phyloP scores from a whole-genome alignment of 2,888 invertebrate genomes.

The Melitaea athalia region DNA sequence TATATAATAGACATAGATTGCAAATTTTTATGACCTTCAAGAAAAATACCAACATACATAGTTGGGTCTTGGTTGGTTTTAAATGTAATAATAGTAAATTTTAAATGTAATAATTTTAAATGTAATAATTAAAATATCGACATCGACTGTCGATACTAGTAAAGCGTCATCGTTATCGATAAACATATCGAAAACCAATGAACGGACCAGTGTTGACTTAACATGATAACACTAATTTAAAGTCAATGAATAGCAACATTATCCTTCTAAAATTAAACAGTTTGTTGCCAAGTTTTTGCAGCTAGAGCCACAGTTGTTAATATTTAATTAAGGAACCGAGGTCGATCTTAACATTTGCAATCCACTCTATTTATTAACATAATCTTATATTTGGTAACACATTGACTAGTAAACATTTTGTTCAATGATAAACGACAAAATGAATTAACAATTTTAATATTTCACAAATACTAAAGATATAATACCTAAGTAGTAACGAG shows the following conservation, averaged over 20 bases:
- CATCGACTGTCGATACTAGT: too few relatives aligned
- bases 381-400: constrained; percentile 37
- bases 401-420: constrained; percentile 41
- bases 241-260: too few relatives aligned
- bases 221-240: too few relatives aligned
- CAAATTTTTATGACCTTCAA: not conserved
- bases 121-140: not conserved
- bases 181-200: not conserved
- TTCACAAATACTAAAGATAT: constrained; percentile 4
- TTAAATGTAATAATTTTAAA: too few relatives aligned
- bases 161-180: not conserved
- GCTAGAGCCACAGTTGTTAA: not conserved
- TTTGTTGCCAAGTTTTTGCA: not conserved
- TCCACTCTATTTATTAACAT: not conserved
- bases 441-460: not conserved
- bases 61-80: too few relatives aligned
- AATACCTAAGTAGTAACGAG: not conserved
- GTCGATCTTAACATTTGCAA: not conserved
- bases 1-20: constrained; percentile 24
- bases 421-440: constrained; percentile 6
- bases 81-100: not conserved
- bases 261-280: too few relatives aligned
- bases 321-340: not conserved
- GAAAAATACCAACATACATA: too few relatives aligned
- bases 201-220: too few relatives aligned